Evolutionary conservation across 2,113 vertebrate species (phyloP).

Genomic region (Pleuronectes platessa): DNA sequence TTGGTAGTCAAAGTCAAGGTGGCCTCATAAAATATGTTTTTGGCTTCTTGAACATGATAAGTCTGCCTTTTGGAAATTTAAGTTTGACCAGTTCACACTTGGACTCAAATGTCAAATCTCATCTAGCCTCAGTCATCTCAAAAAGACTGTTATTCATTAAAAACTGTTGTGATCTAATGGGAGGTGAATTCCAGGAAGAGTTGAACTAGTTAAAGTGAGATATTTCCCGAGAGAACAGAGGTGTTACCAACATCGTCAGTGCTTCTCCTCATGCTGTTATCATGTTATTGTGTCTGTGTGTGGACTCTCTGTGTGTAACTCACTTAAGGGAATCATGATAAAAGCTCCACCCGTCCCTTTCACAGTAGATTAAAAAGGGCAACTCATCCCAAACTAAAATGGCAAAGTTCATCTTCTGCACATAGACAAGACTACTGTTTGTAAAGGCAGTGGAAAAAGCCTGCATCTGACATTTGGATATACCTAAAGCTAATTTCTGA

Average conservation of each 20-base stretch:
- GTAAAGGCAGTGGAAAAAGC: constrained; percentile 19
- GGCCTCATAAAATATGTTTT: background rate
- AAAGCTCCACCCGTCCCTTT: constrained; percentile 56
- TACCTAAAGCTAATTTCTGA: constrained; percentile 23
- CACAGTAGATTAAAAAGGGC: constrained; percentile 61
- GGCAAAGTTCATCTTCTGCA: constrained; percentile 38
- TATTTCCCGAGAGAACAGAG: constrained; percentile 55
- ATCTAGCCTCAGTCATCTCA: background rate
- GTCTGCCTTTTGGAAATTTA: too few relatives aligned
- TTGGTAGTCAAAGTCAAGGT: background rate
- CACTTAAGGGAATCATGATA: constrained; percentile 53
- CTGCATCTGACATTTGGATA: constrained; percentile 20
- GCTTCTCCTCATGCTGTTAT: constrained; percentile 73
- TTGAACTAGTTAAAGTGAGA: constrained; percentile 3
- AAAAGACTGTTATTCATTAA: constrained; percentile 20
- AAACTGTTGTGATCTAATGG: constrained; percentile 6
- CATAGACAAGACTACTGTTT: constrained; percentile 4
- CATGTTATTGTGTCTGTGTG: constrained; percentile 69
- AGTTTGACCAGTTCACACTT: too few relatives aligned
- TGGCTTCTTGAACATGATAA: too few relatives aligned
- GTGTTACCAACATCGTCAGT: constrained; percentile 66
- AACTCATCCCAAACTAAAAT: constrained; percentile 31
- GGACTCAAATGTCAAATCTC: too few relatives aligned
- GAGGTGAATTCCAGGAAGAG: constrained; percentile 25
- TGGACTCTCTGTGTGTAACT: constrained; percentile 43